Evolutionary conservation across 1,140 invertebrate species (phyloP), one percentile per base, ranked within the genome.

Genomic region (Bombyx mandarina): DNA sequence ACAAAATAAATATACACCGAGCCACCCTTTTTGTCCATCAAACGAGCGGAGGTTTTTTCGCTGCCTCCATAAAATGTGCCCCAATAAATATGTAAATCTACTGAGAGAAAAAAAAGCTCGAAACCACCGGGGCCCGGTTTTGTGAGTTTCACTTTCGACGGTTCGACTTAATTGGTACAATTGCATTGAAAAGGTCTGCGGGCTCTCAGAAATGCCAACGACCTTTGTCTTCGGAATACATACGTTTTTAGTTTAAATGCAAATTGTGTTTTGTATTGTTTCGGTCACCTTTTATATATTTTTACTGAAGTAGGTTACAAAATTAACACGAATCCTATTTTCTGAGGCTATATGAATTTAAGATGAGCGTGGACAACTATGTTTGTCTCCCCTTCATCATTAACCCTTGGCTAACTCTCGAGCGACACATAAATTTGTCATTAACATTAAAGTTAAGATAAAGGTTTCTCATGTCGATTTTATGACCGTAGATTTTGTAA

Each of bases 41-140:
- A 83, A 87, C 80, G 71, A 75, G 73, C 80, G 73, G 71, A 77
- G 75, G 69, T 65, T 72, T 83, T 83, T 87, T 77, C 82, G 73
- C 65, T 76, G 75, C 76, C 65, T 65, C 77, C 79, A 80, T 87
- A 87, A 87, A 85, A 81, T 84, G 79, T 79, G 83, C 79, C 81
- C 82, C 82, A 87, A 87, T 87, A 87, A 87, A 87, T 87, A 87
- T 87, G 82, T 87, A 87, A 87, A 87, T 87, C 72, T 75, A 81
- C 68, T 62, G 62, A 77, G 26, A 35, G 75, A 80, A 80, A 79
- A 18, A 84, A 82, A 79, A 67, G 60, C 57, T 66, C 62, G 53
- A 61, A 60, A 61, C 59, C 52, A 67, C 62, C 63, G 67, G 67
- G 51, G 64, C 63, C 67, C 72, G 69, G 67, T 64, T 73, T 69